Evolutionary conservation across 2,888 invertebrate species (phyloP), one percentile per base, ranked within the genome.

Genomic region (Hoplodrina blanda): DNA sequence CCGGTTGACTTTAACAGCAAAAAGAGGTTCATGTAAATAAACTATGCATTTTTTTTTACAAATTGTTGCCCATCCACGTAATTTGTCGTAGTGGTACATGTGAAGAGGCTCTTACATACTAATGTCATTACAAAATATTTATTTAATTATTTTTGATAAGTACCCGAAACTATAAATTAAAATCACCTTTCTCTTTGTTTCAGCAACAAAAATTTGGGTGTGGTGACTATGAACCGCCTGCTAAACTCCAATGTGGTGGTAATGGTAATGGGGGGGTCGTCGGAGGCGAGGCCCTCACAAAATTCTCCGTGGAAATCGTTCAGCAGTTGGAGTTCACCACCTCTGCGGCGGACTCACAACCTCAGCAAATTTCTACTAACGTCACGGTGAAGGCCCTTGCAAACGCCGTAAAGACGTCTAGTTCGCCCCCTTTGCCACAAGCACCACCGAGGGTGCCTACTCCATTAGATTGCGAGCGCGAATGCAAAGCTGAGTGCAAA

Each of bases 261-360:
- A 90, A 91, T 69, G 82, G 82, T 19, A 93, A 93, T 70, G 93
- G 92, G 62, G 93, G 93, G 64, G 93, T 90, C 53, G 96, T 94
- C 56, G 92, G 93, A 67, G 96, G 96, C 82, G 97, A 97, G 85
- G 96, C 95, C 30, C 94, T 96, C 81, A 96, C 95, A 73, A 98
- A 98, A 92, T 98, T 99, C 95, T 98, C 98, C 6, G 98, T 99
- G 76, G 98, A 99, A 94, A 99, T 99, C 86, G 98, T 99, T 30
- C 99, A 99, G 91, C 98, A 98, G 91, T 95, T 98, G 66, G 98
- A 99, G 92, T 98, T 98, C 91, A 98, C 98, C 78, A 98, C 98
- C 54, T 98, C 98, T 59, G 98, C 98, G 64, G 98, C 98, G 59
- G 98, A 98, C 90, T 98, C 98, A 10, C 98, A 98, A 90, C 98